Percentiles rank a stretch among this genome's conserved stretches.
Conservation (phyloP, 2,113 vertebrate genomes). For the Lophotis ruficrista region DNA sequence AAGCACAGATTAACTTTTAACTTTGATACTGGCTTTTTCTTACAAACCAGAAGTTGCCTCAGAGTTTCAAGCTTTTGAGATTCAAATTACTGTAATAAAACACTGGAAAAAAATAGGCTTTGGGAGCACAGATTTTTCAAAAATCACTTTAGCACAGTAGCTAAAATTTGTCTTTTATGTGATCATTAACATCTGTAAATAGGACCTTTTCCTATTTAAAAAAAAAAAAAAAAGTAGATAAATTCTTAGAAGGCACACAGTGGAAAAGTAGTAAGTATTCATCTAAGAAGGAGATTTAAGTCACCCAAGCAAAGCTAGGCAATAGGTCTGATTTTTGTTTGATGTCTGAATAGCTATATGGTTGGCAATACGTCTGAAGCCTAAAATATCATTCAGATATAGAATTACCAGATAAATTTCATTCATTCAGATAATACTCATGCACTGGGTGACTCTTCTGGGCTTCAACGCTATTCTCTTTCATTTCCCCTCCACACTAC, state of each 20-base stretch:
- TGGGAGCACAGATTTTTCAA: neutral
- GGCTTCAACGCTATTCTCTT: neutral
- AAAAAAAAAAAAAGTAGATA: neutral
- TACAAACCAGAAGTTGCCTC: neutral
- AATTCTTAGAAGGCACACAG: neutral
- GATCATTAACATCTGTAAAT: neutral
- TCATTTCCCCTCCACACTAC: neutral
- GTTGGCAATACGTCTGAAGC: neutral
- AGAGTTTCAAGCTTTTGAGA: neutral
- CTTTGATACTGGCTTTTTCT: neutral
- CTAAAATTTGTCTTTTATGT: neutral
- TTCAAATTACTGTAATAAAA: neutral
- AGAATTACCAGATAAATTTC: neutral
- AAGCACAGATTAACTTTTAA: neutral
- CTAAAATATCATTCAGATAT: neutral
- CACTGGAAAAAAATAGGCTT: neutral
- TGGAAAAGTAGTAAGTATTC: neutral
- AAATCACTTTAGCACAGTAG: neutral
- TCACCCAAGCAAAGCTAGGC: neutral
- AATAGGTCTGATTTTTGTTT: neutral
- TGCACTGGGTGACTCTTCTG: neutral
- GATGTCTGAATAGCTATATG: neutral
- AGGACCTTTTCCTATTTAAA: neutral
- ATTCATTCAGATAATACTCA: neutral
- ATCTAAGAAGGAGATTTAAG: neutral